A percentile compares a stretch with the other conserved stretches of the same genome.
These are phyloP conservation scores for Stenichneumon culpator DNA, from an alignment of 2,888 invertebrate species.

Conservation along the genomic window DNA sequence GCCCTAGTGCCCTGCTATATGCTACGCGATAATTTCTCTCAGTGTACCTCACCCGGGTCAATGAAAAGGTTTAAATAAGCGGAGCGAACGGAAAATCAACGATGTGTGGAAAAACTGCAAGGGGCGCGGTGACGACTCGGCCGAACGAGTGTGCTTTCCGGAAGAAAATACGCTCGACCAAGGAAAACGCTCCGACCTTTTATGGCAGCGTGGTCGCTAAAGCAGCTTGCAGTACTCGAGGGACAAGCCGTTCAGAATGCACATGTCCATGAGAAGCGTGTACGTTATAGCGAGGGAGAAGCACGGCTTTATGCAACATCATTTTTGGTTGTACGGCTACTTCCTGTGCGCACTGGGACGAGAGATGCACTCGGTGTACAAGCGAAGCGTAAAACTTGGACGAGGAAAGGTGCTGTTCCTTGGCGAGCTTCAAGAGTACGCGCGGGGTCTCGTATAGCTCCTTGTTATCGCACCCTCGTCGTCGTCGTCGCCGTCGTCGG, in stretches of 20 bases:
- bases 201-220: constrained; percentile 43
- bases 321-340: constrained; percentile 58
- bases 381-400: constrained; percentile 62
- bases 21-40: too few species aligned
- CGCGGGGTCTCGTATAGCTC: constrained; percentile 56
- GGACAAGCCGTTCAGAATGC: constrained; percentile 49
- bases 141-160: constrained; percentile 24
- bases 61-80: background rate
- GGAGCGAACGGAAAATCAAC: constrained; percentile 4
- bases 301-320: constrained; percentile 62
- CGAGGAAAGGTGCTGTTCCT: constrained; percentile 54
- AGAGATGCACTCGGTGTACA: constrained; percentile 49
- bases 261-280: constrained; percentile 45
- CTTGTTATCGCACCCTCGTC: constrained; percentile 65
- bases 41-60: too few species aligned
- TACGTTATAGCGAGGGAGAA: constrained; percentile 38
- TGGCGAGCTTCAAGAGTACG: constrained; percentile 30
- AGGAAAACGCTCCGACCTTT: constrained; percentile 48
- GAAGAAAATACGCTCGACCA: constrained; percentile 19
- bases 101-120: background rate
- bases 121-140: background rate
- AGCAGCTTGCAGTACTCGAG: constrained; percentile 46
- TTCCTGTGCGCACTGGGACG: constrained; percentile 41
- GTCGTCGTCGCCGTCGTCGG: constrained; percentile 50
- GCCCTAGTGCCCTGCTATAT: too few species aligned